Percentiles rank a stretch among this genome's conserved stretches.
Evolutionary conservation across 1,140 invertebrate species (phyloP).

Genomic region (Apis cerana): DNA sequence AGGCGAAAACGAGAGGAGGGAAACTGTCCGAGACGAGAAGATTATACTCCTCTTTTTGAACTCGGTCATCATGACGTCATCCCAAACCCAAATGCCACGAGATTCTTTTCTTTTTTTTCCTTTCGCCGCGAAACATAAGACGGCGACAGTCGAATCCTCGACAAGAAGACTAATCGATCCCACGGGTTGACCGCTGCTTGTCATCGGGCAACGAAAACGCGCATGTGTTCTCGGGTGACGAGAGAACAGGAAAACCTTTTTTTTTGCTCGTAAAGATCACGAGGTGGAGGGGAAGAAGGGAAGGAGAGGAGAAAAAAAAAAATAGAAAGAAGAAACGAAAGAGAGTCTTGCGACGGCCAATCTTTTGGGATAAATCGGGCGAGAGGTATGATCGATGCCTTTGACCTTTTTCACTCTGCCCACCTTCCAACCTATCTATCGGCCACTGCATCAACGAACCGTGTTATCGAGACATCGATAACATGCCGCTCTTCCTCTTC

Average conservation of each 20-base stretch:
- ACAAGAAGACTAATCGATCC: slow-evolving; percentile 62
- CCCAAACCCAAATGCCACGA: background rate
- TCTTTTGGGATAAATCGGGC: slow-evolving; percentile 59
- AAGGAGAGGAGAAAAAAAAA: background rate
- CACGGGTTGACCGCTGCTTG: slow-evolving; percentile 48
- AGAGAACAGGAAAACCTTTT: slow-evolving; percentile 64
- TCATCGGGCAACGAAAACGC: slow-evolving; percentile 13
- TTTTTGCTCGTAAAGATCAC: background rate
- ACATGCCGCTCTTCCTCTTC: slow-evolving; percentile 40
- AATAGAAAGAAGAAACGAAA: slow-evolving; percentile 28
- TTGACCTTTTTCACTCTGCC: slow-evolving; percentile 45
- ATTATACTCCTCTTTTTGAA: slow-evolving; percentile 17
- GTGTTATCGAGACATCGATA: slow-evolving; percentile 60
- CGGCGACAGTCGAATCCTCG: background rate
- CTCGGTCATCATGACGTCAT: slow-evolving; percentile 25
- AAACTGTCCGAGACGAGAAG: slow-evolving; percentile 24
- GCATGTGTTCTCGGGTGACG: slow-evolving; percentile 56
- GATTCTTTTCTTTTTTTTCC: slow-evolving; percentile 28
- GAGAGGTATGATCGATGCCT: slow-evolving; percentile 63
- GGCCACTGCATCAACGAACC: slow-evolving; percentile 40
- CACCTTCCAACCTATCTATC: background rate
- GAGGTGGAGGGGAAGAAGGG: background rate
- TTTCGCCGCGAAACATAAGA: slow-evolving; percentile 32
- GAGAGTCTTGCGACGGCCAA: slow-evolving; percentile 32
- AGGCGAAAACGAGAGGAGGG: slow-evolving; percentile 55